Percentiles rank a stretch among this genome's conserved stretches.
Conservation (phyloP, 2,797 vertebrate species). For the Philypnodon macrostomus region DNA sequence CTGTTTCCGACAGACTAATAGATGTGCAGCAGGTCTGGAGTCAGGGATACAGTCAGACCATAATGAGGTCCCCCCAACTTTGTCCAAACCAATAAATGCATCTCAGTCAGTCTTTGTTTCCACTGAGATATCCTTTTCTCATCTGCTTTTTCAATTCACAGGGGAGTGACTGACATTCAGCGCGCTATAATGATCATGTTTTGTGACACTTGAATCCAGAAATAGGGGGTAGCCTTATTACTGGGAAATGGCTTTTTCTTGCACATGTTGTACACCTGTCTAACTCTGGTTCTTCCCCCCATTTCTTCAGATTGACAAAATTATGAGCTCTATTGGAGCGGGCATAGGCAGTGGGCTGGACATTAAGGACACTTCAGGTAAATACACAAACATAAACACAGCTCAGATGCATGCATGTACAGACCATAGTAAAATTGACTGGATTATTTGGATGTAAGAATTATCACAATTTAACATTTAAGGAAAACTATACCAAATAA, state of each 20-base stretch:
- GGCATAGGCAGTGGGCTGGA: constrained; percentile 88
- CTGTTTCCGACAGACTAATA: constrained; percentile 8
- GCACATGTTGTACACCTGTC: constrained; percentile 20
- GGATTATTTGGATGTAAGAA: too few species aligned
- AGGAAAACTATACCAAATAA: too few species aligned
- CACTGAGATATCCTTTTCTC: constrained; percentile 12
- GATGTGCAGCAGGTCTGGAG: constrained; percentile 21
- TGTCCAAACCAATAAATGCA: constrained; percentile 12
- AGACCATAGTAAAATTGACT: too few species aligned
- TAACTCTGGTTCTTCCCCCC: constrained; percentile 14
- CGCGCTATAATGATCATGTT: constrained; percentile 42
- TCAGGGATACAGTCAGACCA: constrained; percentile 20
- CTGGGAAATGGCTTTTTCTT: constrained; percentile 35
- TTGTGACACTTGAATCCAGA: constrained; percentile 51
- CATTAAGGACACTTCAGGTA: constrained; percentile 82
- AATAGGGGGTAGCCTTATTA: constrained; percentile 53
- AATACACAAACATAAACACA: constrained; percentile 6
- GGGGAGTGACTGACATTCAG: constrained; percentile 38
- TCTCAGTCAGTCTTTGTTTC: constrained; percentile 25
- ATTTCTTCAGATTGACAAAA: constrained; percentile 90
- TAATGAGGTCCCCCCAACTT: constrained; percentile 35
- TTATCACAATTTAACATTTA: too few species aligned
- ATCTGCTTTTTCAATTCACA: constrained; percentile 29
- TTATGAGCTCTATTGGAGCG: constrained; percentile 95
- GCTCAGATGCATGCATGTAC: too few species aligned